Evolutionary conservation across 2,888 invertebrate species (phyloP), one percentile per base, ranked within the genome.

Genomic region (Lasioglossum leucozonium): DNA sequence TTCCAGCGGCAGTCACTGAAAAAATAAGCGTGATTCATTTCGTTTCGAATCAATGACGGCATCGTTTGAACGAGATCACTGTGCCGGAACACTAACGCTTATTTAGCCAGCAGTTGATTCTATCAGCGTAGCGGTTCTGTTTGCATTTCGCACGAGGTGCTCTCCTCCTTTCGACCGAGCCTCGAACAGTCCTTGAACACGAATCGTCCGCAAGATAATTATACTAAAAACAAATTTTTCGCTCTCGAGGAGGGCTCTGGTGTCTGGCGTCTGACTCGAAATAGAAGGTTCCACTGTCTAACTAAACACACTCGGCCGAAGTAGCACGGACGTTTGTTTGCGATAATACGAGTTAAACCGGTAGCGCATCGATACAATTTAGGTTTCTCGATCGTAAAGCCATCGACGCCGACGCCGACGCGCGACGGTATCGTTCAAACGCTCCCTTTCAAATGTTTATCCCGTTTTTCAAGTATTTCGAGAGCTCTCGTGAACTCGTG

Each of bases 201-300:
- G 16, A 77, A 77, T 55, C 37, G 10, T 62, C 69, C 30, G 34
- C 65, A 69, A 30, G 76, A 18, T 34, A 44, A 77, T 55, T 40
- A 30, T 62, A 78, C 72, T 79, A 79, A 82, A 88, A 88, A 86
- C 81, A 88, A 80, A 88, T 88, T 82, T 88, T 88, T 81, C 47
- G 34, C 79, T 74, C 80, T 77, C 74, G 76, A 75, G 51, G 76
- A 47, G 81, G 42, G 72, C 26, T 55, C 69, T 67, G 84, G 85
- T 55, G 73, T 73, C 77, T 72, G 82, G 40, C 58, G 65, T 51
- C 80, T 30, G 76, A 85, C 78, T 71, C 51, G 62, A 88, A 89
- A 89, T 83, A 89, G 83, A 88, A 72, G 78, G 77, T 80, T 80
- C 80, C 81, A 83, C 83, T 80, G 82, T 84, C 72, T 37, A 82